A percentile compares a stretch with the other conserved stretches of the same genome.
phyloP scores from a whole-genome alignment of 2,113 vertebrate species.

The Dolichotis patagonum region DNA sequence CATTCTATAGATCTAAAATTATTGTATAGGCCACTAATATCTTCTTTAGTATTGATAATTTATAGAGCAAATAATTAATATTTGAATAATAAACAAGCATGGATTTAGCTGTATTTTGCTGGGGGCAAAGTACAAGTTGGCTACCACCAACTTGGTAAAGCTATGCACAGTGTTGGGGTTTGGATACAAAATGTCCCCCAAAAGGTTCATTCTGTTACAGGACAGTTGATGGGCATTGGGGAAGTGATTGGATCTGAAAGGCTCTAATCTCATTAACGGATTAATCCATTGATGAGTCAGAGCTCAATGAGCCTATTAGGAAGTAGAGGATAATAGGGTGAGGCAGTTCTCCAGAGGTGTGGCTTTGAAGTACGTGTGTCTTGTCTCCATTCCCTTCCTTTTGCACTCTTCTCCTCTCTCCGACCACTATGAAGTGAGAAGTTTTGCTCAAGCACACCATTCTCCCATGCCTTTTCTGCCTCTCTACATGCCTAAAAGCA shows the following conservation, averaged over 20 bases:
- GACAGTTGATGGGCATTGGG: neutral
- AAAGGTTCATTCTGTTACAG: neutral
- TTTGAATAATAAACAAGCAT: neutral
- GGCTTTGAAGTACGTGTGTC: neutral
- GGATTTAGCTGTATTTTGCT: neutral
- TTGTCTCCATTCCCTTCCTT: neutral
- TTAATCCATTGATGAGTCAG: neutral
- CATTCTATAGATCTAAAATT: neutral
- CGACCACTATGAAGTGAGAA: neutral
- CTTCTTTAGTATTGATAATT: neutral
- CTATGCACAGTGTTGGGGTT: neutral
- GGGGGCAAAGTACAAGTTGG: no score
- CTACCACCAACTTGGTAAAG: neutral
- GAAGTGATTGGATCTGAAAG: neutral
- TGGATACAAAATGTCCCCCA: neutral
- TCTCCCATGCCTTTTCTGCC: neutral
- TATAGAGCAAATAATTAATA: neutral
- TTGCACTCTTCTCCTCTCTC: neutral
- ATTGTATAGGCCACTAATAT: neutral
- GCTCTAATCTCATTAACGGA: neutral
- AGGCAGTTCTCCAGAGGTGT: neutral
- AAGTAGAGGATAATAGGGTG: neutral
- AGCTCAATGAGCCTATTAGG: neutral
- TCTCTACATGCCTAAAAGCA: neutral
- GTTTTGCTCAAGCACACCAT: neutral